Evolutionary conservation across 2,888 invertebrate species (phyloP).

Genomic region (Habrosyne pyritoides): DNA sequence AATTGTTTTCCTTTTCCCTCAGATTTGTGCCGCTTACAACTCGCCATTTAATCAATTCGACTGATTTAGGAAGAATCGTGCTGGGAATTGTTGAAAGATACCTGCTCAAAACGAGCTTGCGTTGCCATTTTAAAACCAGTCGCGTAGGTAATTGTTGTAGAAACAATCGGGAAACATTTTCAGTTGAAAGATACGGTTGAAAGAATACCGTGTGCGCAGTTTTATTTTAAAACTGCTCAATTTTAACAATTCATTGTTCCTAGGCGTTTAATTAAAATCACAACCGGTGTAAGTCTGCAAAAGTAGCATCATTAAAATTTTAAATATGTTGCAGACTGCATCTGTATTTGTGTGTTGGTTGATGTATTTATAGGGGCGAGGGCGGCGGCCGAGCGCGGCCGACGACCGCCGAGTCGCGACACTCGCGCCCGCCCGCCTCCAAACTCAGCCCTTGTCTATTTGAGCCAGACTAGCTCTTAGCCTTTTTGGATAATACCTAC

Average conservation of each 20-base stretch:
- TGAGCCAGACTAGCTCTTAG: not conserved
- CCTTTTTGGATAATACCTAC: not conserved
- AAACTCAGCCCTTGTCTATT: conserved; percentile 23
- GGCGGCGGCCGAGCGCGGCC: conserved; percentile 48
- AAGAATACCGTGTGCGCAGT: not conserved
- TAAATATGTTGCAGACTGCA: conserved; percentile 59
- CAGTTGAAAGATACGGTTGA: not conserved
- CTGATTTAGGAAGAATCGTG: conserved; percentile 36
- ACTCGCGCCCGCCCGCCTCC: conserved; percentile 11
- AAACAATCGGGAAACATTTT: not conserved
- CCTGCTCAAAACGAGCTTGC: conserved; percentile 20
- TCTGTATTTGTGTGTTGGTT: conserved; percentile 52
- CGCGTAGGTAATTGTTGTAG: not conserved
- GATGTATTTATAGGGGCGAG: conserved; percentile 72
- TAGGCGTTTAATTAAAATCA: not conserved
- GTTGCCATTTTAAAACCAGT: conserved; percentile 19
- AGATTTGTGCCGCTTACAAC: conserved; percentile 54
- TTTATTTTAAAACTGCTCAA: not conserved
- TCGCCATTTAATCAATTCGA: conserved; percentile 42
- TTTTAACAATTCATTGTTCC: not conserved
- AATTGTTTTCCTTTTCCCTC: conserved; percentile 75
- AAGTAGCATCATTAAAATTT: conserved; percentile 59
- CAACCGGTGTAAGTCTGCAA: conserved; percentile 40
- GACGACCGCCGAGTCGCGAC: conserved; percentile 30
- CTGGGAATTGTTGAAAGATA: conserved; percentile 25